Evolutionary conservation across 2,113 vertebrate genomes (phyloP), one percentile per base, ranked within the genome.

Genomic region (Dipodomys spectabilis): DNA sequence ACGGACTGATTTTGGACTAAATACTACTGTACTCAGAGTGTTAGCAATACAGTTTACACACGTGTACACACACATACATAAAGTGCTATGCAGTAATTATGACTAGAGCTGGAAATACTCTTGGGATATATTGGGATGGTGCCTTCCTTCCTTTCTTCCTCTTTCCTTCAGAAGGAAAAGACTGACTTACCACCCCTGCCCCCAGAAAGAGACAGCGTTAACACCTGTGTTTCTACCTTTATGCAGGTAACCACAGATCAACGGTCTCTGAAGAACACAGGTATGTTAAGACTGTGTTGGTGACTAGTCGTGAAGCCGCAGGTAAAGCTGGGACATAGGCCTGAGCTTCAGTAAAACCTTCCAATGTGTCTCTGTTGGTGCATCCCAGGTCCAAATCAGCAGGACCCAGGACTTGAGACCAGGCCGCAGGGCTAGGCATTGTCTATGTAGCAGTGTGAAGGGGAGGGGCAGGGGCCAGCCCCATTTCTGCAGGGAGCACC

Each of bases 311-410:
- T 1, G 15, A 69, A 30, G 12, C 39, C 8, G 5, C 19, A 25
- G 2, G 30, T 18, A 7, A 28, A 0, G 49, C 6, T 7, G 15
- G 15, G 49, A 25, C 0, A 0, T 18, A 32, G 10, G 10, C 5
- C 23, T 5, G 25, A 28, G 32, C 28, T 10, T 20, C 75, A 23
- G 4, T 19, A 39, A 16, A 28, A 16, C 28, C 18, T 28, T 49
- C 5, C 28, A 3, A 7, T 6, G 9, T 9, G 60, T 16, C 53
- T 16, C 12, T 57, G 13, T 13, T 13, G 15, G 12, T 1, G 53
- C 25, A 8, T 44, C 86, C 82, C 18, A 12, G 79, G 25, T 77
- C 32, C 30, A 12, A 6, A 67, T 13, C 2, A 9, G 22, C 57
- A 8, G 16, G 35, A 32, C 57, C n/a, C 4, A 53, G 28, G 53